These are phyloP conservation scores for Esox masquinongy DNA, from an alignment of 2,797 vertebrate genomes.

Conservation along the genomic window DNA sequence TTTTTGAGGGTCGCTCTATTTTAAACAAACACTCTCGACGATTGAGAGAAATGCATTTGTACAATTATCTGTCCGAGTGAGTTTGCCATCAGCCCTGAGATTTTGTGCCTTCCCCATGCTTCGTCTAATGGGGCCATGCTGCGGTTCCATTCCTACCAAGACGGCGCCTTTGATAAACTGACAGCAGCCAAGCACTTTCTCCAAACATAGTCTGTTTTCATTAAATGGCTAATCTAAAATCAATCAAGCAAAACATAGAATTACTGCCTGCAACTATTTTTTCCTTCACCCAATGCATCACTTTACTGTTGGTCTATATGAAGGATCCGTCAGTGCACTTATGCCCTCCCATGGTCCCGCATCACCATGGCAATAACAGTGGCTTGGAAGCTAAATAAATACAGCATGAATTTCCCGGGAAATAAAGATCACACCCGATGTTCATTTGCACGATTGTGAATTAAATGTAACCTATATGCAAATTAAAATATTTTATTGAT, in stretches of 20 bases:
- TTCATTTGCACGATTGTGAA: background rate
- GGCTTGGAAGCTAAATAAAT: background rate
- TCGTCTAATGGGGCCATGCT: constrained; percentile 53
- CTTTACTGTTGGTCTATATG: background rate
- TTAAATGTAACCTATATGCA: background rate
- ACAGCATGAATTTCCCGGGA: background rate
- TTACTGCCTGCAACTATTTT: constrained; percentile 57
- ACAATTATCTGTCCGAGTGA: constrained; percentile 42
- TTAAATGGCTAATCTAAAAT: constrained; percentile 82
- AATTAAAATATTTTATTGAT: background rate
- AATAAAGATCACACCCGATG: background rate
- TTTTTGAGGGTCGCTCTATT: constrained; percentile 17
- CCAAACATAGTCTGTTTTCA: constrained; percentile 78
- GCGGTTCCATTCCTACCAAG: constrained; percentile 58
- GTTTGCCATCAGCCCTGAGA: constrained; percentile 50
- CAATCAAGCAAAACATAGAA: constrained; percentile 74
- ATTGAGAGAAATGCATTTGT: constrained; percentile 46
- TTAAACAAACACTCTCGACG: constrained; percentile 43
- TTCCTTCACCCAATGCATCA: constrained; percentile 31
- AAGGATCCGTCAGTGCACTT: background rate
- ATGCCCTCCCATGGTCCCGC: background rate
- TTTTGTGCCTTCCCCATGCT: constrained; percentile 34
- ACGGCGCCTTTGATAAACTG: constrained; percentile 67
- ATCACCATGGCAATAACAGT: background rate
- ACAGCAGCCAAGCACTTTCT: constrained; percentile 63